phyloP scores from a whole-genome alignment of 2,888 invertebrate genomes.

The Cantharis rustica region DNA sequence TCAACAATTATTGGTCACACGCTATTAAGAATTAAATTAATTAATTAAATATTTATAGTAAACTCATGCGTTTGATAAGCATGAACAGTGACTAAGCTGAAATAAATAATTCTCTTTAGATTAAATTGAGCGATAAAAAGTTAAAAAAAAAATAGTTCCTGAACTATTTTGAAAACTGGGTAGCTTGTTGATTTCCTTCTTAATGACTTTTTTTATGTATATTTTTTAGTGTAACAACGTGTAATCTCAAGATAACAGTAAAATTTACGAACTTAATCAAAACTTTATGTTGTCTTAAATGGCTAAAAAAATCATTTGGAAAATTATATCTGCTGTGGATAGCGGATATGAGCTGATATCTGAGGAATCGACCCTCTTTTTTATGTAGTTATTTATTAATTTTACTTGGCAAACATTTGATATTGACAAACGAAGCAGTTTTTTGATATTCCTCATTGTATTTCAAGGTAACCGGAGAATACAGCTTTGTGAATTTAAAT shows the following conservation, averaged over 20 bases:
- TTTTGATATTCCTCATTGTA: neutral
- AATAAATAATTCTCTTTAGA: neutral
- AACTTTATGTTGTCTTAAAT: neutral
- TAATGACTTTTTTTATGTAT: neutral
- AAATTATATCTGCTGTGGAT: neutral
- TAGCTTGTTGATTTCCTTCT: neutral
- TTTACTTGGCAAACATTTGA: neutral
- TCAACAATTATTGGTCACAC: neutral
- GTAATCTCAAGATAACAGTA: neutral
- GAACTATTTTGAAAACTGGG: too few relatives aligned
- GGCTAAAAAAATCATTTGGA: neutral
- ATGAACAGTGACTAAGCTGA: neutral
- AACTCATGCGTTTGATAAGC: neutral
- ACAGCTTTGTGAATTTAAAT: neutral
- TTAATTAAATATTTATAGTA: neutral
- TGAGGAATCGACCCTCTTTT: neutral
- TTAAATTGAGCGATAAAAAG: too few relatives aligned
- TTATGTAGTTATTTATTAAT: neutral
- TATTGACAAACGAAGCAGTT: neutral
- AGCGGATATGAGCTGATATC: neutral
- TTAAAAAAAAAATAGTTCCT: too few relatives aligned
- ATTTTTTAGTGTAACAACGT: neutral
- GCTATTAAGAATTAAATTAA: neutral
- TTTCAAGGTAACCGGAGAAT: too few relatives aligned
- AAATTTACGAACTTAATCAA: neutral